These are phyloP conservation scores for Sialis lutaria DNA, from an alignment of 2,888 invertebrate genomes.

Conservation along the genomic window DNA sequence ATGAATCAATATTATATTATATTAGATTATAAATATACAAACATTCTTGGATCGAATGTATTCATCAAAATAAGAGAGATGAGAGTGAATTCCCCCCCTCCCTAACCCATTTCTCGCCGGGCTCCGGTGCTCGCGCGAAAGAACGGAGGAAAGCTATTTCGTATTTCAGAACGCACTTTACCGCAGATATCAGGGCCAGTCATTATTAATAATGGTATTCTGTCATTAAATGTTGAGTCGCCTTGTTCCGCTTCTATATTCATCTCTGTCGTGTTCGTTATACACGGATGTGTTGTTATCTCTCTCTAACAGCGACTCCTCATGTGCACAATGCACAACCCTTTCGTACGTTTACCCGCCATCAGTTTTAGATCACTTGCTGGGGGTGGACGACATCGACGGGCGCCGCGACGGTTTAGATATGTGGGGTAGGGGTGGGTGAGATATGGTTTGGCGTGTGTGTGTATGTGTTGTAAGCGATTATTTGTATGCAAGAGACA, in stretches of 20 bases:
- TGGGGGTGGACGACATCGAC: too few species aligned
- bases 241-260: constrained; percentile 5
- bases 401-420: neutral
- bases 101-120: too few species aligned
- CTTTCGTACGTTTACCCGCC: neutral
- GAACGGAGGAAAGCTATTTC: constrained; percentile 9
- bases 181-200: constrained; percentile 14
- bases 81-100: too few species aligned
- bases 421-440: neutral
- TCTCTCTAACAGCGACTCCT: neutral
- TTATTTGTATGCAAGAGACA: too few species aligned
- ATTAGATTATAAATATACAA: too few species aligned
- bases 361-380: too few species aligned
- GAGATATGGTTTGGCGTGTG: neutral
- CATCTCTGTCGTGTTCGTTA: constrained; percentile 7
- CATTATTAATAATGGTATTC: constrained; percentile 18
- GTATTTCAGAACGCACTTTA: constrained; percentile 14
- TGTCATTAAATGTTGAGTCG: constrained; percentile 12
- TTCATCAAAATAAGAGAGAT: too few species aligned
- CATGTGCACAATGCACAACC: neutral
- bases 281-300: neutral
- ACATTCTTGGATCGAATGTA: too few species aligned
- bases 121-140: too few species aligned
- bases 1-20: too few species aligned
- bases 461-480: neutral